These are phyloP conservation scores for Gnathonemus echidnorhynchus DNA, from an alignment of 2,113 vertebrate genomes.

Conservation along the genomic window DNA sequence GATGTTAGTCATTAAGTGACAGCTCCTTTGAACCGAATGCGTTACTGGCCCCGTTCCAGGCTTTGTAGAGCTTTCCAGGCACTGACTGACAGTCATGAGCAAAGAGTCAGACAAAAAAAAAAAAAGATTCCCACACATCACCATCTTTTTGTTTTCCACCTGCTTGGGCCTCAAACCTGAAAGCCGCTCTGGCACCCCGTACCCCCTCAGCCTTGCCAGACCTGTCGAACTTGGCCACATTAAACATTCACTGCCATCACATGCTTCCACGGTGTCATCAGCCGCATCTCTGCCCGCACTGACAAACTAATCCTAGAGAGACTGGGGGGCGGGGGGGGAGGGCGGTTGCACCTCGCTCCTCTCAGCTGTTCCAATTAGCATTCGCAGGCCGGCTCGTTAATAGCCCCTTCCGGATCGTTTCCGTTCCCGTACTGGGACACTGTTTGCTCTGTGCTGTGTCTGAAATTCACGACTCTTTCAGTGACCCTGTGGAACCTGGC, in stretches of 20 bases:
- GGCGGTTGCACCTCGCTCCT: neutral
- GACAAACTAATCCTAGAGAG: neutral
- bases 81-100: neutral
- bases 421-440: neutral
- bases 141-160: neutral
- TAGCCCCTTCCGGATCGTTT: neutral
- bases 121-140: neutral
- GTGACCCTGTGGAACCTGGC: neutral
- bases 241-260: slow-evolving; percentile 29
- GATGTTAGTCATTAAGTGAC: neutral
- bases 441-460: neutral
- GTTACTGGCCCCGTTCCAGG: neutral
- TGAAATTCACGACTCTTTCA: neutral
- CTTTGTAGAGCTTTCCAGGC: neutral
- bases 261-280: slow-evolving; percentile 22
- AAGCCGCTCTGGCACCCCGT: neutral
- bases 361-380: neutral
- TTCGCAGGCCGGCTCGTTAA: neutral
- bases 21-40: neutral
- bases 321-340: no score
- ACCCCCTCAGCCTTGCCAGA: neutral
- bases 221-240: neutral
- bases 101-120: neutral
- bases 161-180: neutral
- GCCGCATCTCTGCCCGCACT: neutral